Base-by-base conservation (phyloP, 2,888 invertebrate genomes). In the Dynastes maya region DNA sequence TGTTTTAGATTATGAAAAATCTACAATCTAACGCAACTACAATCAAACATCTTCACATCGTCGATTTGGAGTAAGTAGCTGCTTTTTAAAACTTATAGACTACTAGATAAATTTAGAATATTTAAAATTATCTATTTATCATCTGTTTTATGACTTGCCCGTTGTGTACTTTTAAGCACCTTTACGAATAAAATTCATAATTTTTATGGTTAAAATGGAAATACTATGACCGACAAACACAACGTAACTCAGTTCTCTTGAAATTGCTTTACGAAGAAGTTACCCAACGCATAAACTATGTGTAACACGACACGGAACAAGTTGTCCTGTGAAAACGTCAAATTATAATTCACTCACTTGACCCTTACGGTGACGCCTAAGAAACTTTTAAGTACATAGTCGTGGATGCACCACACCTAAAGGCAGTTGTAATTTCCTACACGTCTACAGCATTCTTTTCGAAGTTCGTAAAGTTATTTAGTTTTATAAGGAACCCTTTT, bases 41-140 rank as follows among this genome's bases (percentile, higher is more conserved):
- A 58, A 49, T 79, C 49, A 64, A 61, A 55, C 27, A 77, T 55
- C 68, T 77, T 29, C 79, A 72, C n/a, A 71, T 79, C 22, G 64
- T 65, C 2, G 71, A 49, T 32, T 49, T 77, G n/a, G 79, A 79
- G 79, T 79, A 72, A 77, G 79, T 79, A 79, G 40, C 65, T 40
- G 11, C 16, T 51, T 51, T 65, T 16, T n/a, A 53, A 16, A 53
- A 16, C 9, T 53, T 53, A 53, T 53, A 2, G 6, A 6, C 16
- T 16, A 53, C 5, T 16, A 4, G 13, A 6, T 16, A 16, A 53
- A 9, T 53, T 53, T 53, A 1, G 4, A 53, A 53, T 53, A 13
- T 4, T 16, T 53, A n/a, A 16, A 53, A n/a, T 0, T 53, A n/a
- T 5, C 0, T 53, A 16, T 16, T 53, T 13, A 16, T 2, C n/a